Percentiles rank a stretch among this genome's conserved stretches.
These are phyloP conservation scores for Beroe ovata DNA, from an alignment of 37 sponge, comb jelly and placozoan species.

Conservation along the genomic window DNA sequence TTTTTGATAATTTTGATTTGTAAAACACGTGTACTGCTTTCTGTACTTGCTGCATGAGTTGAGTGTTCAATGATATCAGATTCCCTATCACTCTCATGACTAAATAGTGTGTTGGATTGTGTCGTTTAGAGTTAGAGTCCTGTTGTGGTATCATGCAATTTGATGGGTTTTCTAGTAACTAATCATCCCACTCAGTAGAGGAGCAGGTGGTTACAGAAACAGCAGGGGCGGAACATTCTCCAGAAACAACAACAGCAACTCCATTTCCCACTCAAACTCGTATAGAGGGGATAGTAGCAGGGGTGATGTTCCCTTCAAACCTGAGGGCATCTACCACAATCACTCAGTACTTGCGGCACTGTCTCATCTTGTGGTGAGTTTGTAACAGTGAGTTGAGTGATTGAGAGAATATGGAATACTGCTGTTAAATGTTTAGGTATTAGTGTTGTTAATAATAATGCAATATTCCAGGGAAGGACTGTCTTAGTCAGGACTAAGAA, in stretches of 20 bases:
- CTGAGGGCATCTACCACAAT: conserved; percentile 62
- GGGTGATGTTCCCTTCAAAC: conserved; percentile 37
- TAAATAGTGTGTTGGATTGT: background rate
- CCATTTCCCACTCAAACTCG: conserved; percentile 4
- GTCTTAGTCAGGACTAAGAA: conserved; percentile 11
- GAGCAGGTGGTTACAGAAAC: background rate
- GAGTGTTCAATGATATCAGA: no score
- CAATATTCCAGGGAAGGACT: conserved; percentile 34
- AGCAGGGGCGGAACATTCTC: background rate
- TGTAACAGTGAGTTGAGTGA: background rate
- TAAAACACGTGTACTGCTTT: no score
- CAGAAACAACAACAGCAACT: background rate
- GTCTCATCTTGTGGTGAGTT: conserved; percentile 47
- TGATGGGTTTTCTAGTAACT: background rate
- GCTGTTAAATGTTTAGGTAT: no score
- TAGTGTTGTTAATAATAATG: no score
- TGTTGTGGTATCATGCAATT: background rate
- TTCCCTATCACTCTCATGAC: no score
- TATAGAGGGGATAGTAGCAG: background rate
- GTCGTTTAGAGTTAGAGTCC: background rate
- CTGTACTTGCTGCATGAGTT: no score
- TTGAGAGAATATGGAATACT: no score
- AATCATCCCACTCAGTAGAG: background rate
- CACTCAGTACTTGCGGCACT: conserved; percentile 54
- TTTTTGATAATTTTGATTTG: no score